phyloP scores from a whole-genome alignment of 1,140 invertebrate genomes.

The Drosophila persimilis region DNA sequence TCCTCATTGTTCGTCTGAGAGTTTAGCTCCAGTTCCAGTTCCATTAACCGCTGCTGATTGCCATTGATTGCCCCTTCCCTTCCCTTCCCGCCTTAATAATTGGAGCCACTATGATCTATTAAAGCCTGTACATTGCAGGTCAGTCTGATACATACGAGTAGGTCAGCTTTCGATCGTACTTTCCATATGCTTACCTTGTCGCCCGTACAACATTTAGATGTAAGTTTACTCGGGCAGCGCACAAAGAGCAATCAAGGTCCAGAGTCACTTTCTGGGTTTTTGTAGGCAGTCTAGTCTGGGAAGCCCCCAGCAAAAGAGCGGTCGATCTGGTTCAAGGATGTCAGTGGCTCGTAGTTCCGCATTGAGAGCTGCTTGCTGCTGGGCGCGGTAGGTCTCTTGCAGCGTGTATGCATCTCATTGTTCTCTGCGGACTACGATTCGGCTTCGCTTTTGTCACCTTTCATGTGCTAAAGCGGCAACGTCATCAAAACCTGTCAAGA shows the following conservation, averaged over 20 bases:
- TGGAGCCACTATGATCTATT: conserved; percentile 31
- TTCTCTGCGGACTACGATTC: conserved; percentile 27
- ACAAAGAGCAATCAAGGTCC: conserved; percentile 31
- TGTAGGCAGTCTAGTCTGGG: background rate
- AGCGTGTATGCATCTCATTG: conserved; percentile 41
- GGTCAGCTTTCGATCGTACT: conserved; percentile 4
- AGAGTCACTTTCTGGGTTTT: conserved; percentile 4
- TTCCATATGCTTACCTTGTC: conserved; percentile 34
- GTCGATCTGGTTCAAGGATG: conserved; percentile 38
- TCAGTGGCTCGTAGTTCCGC: conserved; percentile 17
- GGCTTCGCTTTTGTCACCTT: conserved; percentile 50
- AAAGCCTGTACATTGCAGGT: background rate
- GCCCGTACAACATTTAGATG: background rate
- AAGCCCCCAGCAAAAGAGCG: conserved; percentile 5
- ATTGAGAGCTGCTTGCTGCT: conserved; percentile 6
- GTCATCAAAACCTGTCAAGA: conserved; percentile 16
- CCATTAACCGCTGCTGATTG: conserved; percentile 31
- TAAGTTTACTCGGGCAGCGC: conserved; percentile 4
- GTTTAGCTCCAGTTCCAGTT: conserved; percentile 45
- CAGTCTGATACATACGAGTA: too few species aligned
- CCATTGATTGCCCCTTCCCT: background rate
- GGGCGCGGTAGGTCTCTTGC: conserved; percentile 9
- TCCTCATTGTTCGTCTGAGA: conserved; percentile 60
- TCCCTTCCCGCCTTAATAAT: conserved; percentile 42
- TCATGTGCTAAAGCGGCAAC: conserved; percentile 41